Percentiles rank a stretch among this genome's conserved stretches.
Evolutionary conservation across 1,140 invertebrate species (phyloP).

Genomic region (Magallana gigas): DNA sequence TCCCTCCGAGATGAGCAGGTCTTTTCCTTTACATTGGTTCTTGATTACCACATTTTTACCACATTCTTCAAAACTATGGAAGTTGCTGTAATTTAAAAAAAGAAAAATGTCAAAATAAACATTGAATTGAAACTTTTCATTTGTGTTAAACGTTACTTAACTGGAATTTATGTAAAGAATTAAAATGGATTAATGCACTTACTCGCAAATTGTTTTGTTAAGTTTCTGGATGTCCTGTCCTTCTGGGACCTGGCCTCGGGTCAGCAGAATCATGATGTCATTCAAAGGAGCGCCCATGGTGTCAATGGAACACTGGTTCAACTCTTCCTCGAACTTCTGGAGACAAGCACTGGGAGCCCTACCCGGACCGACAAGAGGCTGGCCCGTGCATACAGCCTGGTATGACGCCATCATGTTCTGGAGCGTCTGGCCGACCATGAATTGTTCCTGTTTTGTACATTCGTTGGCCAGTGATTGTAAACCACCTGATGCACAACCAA

Average conservation of each 20-base stretch:
- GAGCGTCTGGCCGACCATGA: slow-evolving; percentile 59
- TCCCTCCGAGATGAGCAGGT: slow-evolving; percentile 54
- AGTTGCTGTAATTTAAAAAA: slow-evolving; percentile 49
- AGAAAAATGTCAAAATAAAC: neutral
- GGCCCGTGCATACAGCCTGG: slow-evolving; percentile 53
- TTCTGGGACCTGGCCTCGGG: slow-evolving; percentile 51
- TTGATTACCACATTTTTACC: slow-evolving; percentile 47
- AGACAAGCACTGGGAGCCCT: slow-evolving; percentile 48
- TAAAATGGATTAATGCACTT: neutral
- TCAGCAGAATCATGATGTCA: slow-evolving; percentile 56
- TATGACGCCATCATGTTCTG: slow-evolving; percentile 61
- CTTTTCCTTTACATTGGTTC: slow-evolving; percentile 49
- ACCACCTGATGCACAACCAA: slow-evolving; percentile 49
- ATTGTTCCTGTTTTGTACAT: slow-evolving; percentile 56
- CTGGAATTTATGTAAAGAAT: neutral
- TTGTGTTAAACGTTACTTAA: neutral
- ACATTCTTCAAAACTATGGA: slow-evolving; percentile 54
- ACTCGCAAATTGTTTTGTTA: slow-evolving; percentile 57
- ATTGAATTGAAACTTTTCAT: neutral
- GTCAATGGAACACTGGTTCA: slow-evolving; percentile 49
- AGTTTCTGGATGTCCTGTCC: slow-evolving; percentile 54
- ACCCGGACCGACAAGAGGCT: slow-evolving; percentile 37
- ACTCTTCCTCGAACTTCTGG: slow-evolving; percentile 52
- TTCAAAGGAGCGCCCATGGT: slow-evolving; percentile 21
- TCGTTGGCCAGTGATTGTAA: slow-evolving; percentile 49